These are phyloP conservation scores for Lithodes maja DNA, from an alignment of 2,888 invertebrate genomes.

Conservation along the genomic window DNA sequence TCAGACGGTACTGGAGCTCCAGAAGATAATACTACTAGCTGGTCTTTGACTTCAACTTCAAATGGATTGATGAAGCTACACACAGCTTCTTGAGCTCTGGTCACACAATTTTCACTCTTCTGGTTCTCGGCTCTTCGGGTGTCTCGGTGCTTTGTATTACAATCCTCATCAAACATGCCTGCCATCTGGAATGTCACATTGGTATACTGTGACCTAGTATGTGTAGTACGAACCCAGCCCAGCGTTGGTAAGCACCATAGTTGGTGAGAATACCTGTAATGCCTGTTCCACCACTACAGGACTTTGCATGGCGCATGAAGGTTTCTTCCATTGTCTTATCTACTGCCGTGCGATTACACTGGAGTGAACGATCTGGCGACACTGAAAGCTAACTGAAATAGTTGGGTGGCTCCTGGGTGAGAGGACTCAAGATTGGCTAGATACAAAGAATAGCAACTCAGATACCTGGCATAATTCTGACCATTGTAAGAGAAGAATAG, in stretches of 20 bases:
- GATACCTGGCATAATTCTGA: neutral
- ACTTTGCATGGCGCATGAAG: constrained; percentile 17
- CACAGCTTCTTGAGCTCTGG: neutral
- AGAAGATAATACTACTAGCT: neutral
- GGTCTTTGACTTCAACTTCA: neutral
- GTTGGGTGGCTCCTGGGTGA: neutral
- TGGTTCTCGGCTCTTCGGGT: neutral
- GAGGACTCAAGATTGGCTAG: neutral
- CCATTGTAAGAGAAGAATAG: neutral
- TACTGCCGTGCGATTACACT: neutral
- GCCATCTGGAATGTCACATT: neutral
- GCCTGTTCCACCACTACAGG: neutral
- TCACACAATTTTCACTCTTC: neutral
- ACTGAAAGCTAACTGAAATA: neutral
- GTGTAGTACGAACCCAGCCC: neutral
- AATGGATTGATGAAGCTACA: neutral
- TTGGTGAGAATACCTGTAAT: neutral
- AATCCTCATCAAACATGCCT: neutral
- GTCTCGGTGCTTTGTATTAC: neutral
- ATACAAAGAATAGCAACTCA: neutral
- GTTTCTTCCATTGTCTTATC: constrained; percentile 17
- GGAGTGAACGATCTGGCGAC: constrained; percentile 6
- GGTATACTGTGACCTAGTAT: neutral
- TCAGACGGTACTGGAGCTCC: no score
- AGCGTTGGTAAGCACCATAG: neutral